A percentile compares a stretch with the other conserved stretches of the same genome.
Evolutionary conservation across 2,797 vertebrate genomes (phyloP).

Genomic region (Parauchenoglanis ngamensis): DNA sequence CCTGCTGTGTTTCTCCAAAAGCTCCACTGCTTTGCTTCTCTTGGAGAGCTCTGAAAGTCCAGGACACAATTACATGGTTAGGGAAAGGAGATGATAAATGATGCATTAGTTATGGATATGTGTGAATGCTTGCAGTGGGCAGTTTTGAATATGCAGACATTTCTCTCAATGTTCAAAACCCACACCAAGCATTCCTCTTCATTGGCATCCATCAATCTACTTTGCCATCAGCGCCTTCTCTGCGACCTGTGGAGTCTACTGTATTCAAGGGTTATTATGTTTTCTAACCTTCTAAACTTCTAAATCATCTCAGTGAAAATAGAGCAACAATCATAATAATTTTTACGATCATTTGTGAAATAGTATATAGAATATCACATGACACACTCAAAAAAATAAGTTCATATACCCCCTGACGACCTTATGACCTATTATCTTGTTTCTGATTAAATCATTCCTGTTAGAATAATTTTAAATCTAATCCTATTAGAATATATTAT

Average conservation of each 20-base stretch:
- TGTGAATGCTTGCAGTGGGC: conserved; percentile 68
- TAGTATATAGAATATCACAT: background rate
- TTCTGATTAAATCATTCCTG: background rate
- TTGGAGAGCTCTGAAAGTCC: conserved; percentile 28
- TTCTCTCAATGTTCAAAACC: conserved; percentile 69
- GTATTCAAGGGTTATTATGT: background rate
- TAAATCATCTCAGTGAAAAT: background rate
- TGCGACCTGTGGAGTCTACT: background rate
- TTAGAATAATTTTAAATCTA: background rate
- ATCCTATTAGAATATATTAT: background rate
- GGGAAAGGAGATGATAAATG: conserved; percentile 62
- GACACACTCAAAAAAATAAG: background rate
- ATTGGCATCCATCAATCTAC: conserved; percentile 32
- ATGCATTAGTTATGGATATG: conserved; percentile 65
- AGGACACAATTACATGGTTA: conserved; percentile 45
- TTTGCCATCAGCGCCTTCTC: conserved; percentile 32
- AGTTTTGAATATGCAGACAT: conserved; percentile 76
- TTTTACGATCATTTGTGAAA: background rate
- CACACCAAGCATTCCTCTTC: conserved; percentile 74
- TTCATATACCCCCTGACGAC: background rate
- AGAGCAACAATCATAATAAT: background rate
- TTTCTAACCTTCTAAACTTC: background rate
- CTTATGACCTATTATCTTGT: background rate
- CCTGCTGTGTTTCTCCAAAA: conserved; percentile 18
- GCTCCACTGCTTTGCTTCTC: conserved; percentile 48